Evolutionary conservation across 2,888 invertebrate genomes (phyloP), one percentile per base, ranked within the genome.

Genomic region (Diarsia rubi): DNA sequence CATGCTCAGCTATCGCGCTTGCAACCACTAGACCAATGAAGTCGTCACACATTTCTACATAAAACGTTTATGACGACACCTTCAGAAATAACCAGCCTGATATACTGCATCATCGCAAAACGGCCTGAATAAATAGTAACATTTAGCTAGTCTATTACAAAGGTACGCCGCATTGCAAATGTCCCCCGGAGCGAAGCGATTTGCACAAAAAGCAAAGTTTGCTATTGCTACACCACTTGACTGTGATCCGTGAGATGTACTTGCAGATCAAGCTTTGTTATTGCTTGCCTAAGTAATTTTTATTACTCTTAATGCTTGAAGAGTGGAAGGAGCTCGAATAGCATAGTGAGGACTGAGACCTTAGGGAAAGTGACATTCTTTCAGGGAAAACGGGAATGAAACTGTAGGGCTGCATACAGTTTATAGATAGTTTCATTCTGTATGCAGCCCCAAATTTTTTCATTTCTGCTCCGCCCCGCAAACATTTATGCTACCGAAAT

Each of bases 131-230:
- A 82, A 86, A 84, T 84, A 79, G 79, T 76, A 81, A 82, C 83
- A 86, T 88, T 88, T 86, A 83, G 75, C 74, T 68, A 57, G 65
- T 54, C 63, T 69, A 68, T 86, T 87, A 84, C 86, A 84, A 86
- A 78, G 73, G 69, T 73, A 74, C 57, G 54, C 69, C 47, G 72
- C 73, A 60, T 68, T 76, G 74, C 73, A 65, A 78, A 70, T 47
- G 78, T 80, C 82, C 86, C 88, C 88, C 66, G 85, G 74, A 81
- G 88, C 86, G 85, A 78, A 59, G 82, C 79, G 82, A 88, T 88
- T 88, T 88, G 82, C 81, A 78, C 86, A 87, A 87, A 88, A 88
- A 82, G 75, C 79, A 12, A 69, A 80, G 78, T 86, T 76, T 72
- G 75, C 75, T 57, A 73, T 86, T 79, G 80, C 78, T 27, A 71